Evolutionary conservation across 2,888 invertebrate genomes (phyloP), one percentile per base, ranked within the genome.

Genomic region (Tetrapedia diversipes): DNA sequence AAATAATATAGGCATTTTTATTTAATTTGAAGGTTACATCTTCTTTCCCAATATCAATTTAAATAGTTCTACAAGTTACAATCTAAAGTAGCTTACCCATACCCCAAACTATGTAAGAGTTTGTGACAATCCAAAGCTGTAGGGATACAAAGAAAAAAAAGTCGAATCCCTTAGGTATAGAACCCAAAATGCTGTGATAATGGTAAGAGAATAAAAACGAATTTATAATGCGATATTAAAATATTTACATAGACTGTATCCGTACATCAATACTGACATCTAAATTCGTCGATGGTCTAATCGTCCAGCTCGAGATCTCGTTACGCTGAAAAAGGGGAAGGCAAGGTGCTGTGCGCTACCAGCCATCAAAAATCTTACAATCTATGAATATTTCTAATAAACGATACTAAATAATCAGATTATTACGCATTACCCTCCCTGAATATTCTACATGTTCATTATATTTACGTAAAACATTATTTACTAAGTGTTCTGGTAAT

Each of bases 271-370:
- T 66, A 72, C 75, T 59, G 47, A 80, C 66, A 75, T 80, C 74
- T 80, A 81, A 84, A 79, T 75, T 80, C 66, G 83, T 82, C 81
- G 78, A 77, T 76, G 77, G 78, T 83, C 69, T 87, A 86, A 86
- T 85, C 85, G 77, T 86, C 89, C 86, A 86, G 86, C 86, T 87
- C 79, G 84, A 85, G 84, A 85, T 83, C 87, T 86, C 86, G 87
- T 86, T 86, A 86, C 72, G 89, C 90, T 90, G 90, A 89, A 90
- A 90, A 88, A 75, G 81, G 83, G 81, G 74, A 83, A 81, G 82
- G 79, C 80, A 74, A 81, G 63, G 53, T 79, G 75, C 80, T 79
- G 75, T 67, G 78, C n/a, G n/a, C 76, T 74, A 79, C 79, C 73
- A 79, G 77, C 68, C 63, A 73, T 63, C 79, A 63, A 84, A 77